Percentiles rank a stretch among this genome's conserved stretches.
phyloP scores from a whole-genome alignment of 2,888 invertebrate genomes.

The Lasioglossum villosulum region DNA sequence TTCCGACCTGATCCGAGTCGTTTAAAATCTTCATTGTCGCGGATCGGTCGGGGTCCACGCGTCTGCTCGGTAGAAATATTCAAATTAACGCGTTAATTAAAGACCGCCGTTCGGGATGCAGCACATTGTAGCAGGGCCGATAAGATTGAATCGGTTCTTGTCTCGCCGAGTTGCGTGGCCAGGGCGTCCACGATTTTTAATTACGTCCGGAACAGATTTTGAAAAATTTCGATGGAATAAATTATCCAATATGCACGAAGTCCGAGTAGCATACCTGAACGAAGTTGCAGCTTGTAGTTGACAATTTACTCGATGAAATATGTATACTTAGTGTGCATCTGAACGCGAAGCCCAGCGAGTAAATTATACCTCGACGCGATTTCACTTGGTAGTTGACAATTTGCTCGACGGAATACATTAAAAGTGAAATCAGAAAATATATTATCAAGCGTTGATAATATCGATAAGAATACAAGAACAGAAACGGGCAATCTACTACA shows the following conservation, averaged over 20 bases:
- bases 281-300: background rate
- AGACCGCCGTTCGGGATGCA: background rate
- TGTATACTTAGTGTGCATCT: background rate
- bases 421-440: background rate
- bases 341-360: background rate
- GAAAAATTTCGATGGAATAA: background rate
- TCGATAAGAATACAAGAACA: background rate
- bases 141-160: background rate
- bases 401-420: background rate
- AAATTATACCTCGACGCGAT: background rate
- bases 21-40: conserved; percentile 10
- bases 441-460: background rate
- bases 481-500: background rate
- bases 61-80: background rate
- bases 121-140: background rate
- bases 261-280: background rate
- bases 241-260: background rate
- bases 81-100: background rate
- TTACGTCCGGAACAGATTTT: background rate
- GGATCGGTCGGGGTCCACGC: background rate
- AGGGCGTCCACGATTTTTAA: background rate
- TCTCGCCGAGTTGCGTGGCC: background rate
- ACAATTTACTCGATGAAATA: background rate
- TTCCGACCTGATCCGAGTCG: background rate
- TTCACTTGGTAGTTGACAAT: background rate